Evolutionary conservation across 2,888 invertebrate species (phyloP), one percentile per base, ranked within the genome.

Genomic region (Scaeva pyrastri): DNA sequence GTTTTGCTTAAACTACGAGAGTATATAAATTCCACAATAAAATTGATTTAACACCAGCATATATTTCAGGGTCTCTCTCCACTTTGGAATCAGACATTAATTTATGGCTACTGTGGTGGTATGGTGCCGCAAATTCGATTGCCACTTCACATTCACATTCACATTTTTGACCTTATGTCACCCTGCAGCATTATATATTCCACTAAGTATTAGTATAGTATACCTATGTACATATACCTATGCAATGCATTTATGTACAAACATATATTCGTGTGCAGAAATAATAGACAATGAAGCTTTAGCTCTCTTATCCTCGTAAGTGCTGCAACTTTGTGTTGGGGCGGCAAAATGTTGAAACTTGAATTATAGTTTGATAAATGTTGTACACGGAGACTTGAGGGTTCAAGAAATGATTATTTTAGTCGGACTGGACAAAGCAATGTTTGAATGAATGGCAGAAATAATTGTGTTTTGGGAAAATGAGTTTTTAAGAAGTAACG

Each of bases 31-130:
- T 62, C 43, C 23, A 21, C n/a, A 11, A 16, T 16, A 26, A 62
- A 62, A 62, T 62, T 62, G 62, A 62, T 62, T 62, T 43, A 62
- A 43, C 23, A 43, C 62, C 62, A 62, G 62, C 60, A 45, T 45
- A 43, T 45, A 16, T 62, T 43, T 62, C 43, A 62, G n/a, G 62
- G 62, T 62, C 31, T 62, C 31, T 62, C 58, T 45, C 62, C n/a
- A 26, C 43, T 62, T 62, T 26, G 12, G 16, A 62, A 62, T 62
- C 43, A 43, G 26, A 23, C 62, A 45, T 23, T 43, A 23, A 43
- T 62, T 62, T 66, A 48, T 66, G 0, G 66, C 66, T 66, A 50
- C 66, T 66, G 66, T 45, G 21, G 50, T 39, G 12, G 31, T 31
- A 55, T 43, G 10, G 60, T 31, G 36, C 21, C 48, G 48, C 45